Evolutionary conservation across 2,797 vertebrate genomes (phyloP).

Genomic region (Mus spretus): DNA sequence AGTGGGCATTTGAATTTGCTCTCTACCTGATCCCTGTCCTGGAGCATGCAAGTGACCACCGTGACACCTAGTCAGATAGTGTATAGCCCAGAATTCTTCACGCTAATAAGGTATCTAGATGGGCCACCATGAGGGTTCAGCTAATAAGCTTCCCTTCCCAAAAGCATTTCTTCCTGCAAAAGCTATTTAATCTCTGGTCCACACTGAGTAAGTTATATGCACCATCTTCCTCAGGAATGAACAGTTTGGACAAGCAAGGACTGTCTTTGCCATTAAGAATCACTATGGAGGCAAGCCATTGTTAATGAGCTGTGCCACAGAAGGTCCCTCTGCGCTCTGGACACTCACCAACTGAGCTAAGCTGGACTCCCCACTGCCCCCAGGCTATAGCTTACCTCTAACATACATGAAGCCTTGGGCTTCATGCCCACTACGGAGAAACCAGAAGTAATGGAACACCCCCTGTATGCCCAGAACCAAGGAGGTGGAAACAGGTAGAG

Average conservation of each 20-base stretch:
- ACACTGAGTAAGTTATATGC: not conserved
- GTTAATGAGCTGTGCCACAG: too few relatives aligned
- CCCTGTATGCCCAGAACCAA: not conserved
- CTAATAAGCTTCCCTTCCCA: not conserved
- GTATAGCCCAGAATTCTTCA: not conserved
- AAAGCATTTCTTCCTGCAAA: not conserved
- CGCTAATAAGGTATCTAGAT: not conserved
- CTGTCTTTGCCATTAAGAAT: not conserved
- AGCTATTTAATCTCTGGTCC: not conserved
- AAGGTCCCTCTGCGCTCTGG: too few relatives aligned
- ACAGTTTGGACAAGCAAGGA: not conserved
- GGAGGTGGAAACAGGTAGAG: not conserved
- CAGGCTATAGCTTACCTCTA: not conserved
- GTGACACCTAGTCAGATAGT: not conserved
- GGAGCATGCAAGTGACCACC: too few relatives aligned
- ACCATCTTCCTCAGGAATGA: not conserved
- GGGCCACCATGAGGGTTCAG: not conserved
- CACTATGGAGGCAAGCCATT: too few relatives aligned
- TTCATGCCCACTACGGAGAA: not conserved
- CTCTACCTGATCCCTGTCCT: not conserved
- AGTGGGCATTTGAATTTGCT: not conserved
- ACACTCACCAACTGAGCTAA: too few relatives aligned
- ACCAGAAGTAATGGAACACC: not conserved
- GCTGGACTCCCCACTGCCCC: too few relatives aligned
- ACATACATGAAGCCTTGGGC: not conserved